These are phyloP conservation scores for Myodes glareolus DNA, from an alignment of 2,113 vertebrate genomes.

Conservation along the genomic window DNA sequence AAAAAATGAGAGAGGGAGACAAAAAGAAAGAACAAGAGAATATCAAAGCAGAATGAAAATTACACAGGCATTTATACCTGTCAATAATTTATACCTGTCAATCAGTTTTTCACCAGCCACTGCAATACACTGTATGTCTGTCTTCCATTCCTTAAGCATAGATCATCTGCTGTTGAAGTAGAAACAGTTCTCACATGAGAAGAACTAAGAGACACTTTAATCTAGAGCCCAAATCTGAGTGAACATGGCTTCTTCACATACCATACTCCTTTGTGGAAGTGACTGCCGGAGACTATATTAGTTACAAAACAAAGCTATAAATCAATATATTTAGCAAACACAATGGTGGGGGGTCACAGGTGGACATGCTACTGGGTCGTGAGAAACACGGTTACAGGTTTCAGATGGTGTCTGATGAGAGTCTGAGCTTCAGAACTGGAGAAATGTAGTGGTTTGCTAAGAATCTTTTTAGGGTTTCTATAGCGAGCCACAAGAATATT, in stretches of 20 bases:
- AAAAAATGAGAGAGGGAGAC: neutral
- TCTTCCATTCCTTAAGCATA: neutral
- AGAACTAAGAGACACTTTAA: neutral
- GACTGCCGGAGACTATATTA: neutral
- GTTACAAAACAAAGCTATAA: neutral
- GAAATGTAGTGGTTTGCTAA: neutral
- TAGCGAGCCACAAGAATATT: too few species aligned
- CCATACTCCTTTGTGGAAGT: neutral
- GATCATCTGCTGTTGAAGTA: neutral
- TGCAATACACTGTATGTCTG: neutral
- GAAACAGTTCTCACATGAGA: neutral
- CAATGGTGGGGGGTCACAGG: neutral
- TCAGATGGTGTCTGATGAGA: neutral
- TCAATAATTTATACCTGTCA: neutral
- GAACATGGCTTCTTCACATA: neutral
- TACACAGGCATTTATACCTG: neutral
- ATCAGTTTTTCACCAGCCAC: neutral
- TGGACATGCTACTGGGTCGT: neutral
- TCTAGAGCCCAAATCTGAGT: neutral
- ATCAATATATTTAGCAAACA: neutral
- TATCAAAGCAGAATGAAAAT: neutral
- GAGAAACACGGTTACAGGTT: neutral
- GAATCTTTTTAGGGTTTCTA: too few species aligned
- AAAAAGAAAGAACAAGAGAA: neutral
- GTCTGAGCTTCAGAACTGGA: neutral